Conservation (phyloP, 2,113 vertebrate genomes). For the Rostratula benghalensis region DNA sequence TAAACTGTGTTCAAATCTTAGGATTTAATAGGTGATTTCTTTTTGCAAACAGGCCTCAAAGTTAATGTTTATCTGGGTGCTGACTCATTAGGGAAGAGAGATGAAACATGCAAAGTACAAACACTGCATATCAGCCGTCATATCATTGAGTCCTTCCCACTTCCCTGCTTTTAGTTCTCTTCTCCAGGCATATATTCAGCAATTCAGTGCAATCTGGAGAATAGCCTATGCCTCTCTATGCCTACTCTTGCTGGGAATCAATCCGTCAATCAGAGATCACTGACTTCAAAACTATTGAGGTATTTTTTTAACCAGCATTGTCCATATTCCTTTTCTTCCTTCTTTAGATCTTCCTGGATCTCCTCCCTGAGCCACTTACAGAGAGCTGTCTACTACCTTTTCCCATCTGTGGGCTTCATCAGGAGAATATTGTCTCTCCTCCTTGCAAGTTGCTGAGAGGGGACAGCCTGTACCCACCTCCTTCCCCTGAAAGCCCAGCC, state of each 20-base stretch:
- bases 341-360: not conserved
- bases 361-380: not conserved
- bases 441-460: not conserved
- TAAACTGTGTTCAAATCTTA: not conserved
- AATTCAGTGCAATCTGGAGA: not conserved
- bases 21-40: not conserved
- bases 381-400: not conserved
- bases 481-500: not conserved
- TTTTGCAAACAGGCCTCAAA: not conserved
- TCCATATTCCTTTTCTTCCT: not conserved
- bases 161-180: not conserved
- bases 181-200: not conserved
- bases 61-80: not conserved
- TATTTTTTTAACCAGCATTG: not conserved
- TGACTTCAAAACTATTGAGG: not conserved
- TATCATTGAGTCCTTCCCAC: not conserved
- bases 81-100: not conserved
- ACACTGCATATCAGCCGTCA: rapidly evolving
- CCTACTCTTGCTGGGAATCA: not conserved
- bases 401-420: not conserved
- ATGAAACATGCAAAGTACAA: not conserved
- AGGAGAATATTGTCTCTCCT: not conserved
- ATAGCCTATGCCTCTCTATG: rapidly evolving
- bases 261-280: not conserved
- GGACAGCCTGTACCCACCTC: not conserved